A percentile compares a stretch with the other conserved stretches of the same genome.
These are phyloP conservation scores for Manis javanica DNA, from an alignment of 2,797 vertebrate species.

Conservation along the genomic window DNA sequence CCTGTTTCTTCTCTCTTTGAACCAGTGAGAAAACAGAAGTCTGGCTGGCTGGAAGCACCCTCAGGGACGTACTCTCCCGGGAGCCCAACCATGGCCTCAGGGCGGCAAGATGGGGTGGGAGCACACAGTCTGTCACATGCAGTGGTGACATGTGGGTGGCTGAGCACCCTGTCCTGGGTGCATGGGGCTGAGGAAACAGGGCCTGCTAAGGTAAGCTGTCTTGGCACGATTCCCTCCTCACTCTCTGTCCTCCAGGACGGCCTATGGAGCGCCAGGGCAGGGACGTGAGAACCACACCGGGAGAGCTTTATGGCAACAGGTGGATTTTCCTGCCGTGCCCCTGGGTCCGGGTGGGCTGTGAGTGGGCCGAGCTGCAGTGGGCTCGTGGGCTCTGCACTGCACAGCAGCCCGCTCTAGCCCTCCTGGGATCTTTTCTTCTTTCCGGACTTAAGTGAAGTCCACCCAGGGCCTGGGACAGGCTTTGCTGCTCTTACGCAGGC, in stretches of 20 bases:
- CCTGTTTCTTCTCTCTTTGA: neutral
- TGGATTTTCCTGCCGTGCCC: neutral
- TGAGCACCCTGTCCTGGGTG: no score
- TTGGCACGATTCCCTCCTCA: no score
- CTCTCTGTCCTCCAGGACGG: no score
- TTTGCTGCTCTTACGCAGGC: neutral
- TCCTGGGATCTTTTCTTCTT: neutral
- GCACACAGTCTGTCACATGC: no score
- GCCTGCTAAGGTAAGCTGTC: no score
- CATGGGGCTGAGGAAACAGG: no score
- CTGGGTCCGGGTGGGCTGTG: accelerated
- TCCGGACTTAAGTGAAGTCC: neutral
- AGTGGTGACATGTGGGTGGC: no score
- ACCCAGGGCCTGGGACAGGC: neutral
- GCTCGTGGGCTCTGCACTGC: neutral
- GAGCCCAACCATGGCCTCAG: accelerated
- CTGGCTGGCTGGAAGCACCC: accelerated
- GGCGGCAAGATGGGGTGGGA: accelerated
- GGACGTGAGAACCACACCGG: no score
- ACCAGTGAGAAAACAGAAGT: neutral
- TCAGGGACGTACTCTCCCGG: neutral
- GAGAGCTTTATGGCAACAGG: no score
- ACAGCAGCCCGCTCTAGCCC: neutral
- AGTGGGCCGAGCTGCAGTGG: accelerated
- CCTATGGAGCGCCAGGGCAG: no score